Percentiles rank a stretch among this genome's conserved stretches.
Conservation (phyloP, 2,888 invertebrate species). For the Eristalis intricaria region DNA sequence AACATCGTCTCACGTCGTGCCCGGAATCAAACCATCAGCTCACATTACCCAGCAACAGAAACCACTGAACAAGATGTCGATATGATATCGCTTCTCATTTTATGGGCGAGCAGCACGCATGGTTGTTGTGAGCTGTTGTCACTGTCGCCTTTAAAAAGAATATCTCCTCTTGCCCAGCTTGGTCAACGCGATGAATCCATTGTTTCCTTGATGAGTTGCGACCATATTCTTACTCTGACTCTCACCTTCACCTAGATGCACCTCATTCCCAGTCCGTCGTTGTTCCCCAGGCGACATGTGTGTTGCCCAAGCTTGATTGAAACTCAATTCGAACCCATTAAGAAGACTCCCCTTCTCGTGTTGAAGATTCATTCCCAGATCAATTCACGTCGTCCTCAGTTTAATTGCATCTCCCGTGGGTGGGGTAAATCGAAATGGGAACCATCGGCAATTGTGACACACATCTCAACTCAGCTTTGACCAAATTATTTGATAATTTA, state of each 20-base stretch:
- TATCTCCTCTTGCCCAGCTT: background rate
- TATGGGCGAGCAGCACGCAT: too few species aligned
- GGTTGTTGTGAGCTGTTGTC: too few species aligned
- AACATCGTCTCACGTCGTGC: too few species aligned
- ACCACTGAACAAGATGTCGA: too few species aligned
- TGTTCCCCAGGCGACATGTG: background rate
- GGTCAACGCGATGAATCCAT: background rate
- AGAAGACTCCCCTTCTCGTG: background rate
- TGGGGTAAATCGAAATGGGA: constrained; percentile 38
- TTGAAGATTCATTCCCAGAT: background rate
- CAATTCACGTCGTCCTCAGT: background rate
- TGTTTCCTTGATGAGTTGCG: background rate
- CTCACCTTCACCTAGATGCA: background rate
- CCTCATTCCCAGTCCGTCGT: background rate
- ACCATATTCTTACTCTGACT: background rate
- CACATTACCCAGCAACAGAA: too few species aligned
- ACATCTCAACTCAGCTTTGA: constrained; percentile 33
- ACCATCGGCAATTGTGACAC: constrained; percentile 39
- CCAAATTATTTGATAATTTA: constrained; percentile 59
- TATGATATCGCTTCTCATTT: too few species aligned
- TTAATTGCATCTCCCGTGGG: constrained; percentile 41
- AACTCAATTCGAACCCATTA: background rate
- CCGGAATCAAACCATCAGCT: too few species aligned
- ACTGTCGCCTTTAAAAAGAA: background rate
- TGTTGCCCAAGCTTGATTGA: background rate